Evolutionary conservation across 2,113 vertebrate genomes (phyloP).

Genomic region (Tonatia bakeri): DNA sequence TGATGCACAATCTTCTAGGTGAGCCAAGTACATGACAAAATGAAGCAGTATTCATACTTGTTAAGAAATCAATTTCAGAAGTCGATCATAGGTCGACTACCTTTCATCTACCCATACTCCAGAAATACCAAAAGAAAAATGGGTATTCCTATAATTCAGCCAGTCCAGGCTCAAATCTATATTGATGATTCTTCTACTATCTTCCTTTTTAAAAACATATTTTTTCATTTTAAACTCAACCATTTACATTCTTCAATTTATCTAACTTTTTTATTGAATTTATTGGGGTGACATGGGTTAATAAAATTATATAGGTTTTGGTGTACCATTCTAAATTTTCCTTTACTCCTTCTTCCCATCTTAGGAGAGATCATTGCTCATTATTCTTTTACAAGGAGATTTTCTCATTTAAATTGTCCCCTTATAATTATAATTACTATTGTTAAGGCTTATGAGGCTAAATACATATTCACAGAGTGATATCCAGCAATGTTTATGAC

Average conservation of each 20-base stretch:
- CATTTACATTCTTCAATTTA: neutral
- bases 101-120: neutral
- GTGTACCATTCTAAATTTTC: neutral
- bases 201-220: neutral
- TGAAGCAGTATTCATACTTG: neutral
- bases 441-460: neutral
- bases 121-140: neutral
- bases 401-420: neutral
- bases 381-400: neutral
- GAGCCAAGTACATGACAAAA: neutral
- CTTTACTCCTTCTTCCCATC: neutral
- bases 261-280: neutral
- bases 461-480: neutral
- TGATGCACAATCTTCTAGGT: neutral
- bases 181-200: neutral
- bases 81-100: neutral
- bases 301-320: neutral
- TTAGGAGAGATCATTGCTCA: neutral
- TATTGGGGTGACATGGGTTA: neutral
- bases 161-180: neutral
- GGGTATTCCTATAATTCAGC: neutral
- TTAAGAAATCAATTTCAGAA: conserved; percentile 18
- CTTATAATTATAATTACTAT: neutral
- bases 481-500: neutral
- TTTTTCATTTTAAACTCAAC: conserved; percentile 20